Evolutionary conservation across 2,797 vertebrate species (phyloP).

Genomic region (Crax fasciolata): DNA sequence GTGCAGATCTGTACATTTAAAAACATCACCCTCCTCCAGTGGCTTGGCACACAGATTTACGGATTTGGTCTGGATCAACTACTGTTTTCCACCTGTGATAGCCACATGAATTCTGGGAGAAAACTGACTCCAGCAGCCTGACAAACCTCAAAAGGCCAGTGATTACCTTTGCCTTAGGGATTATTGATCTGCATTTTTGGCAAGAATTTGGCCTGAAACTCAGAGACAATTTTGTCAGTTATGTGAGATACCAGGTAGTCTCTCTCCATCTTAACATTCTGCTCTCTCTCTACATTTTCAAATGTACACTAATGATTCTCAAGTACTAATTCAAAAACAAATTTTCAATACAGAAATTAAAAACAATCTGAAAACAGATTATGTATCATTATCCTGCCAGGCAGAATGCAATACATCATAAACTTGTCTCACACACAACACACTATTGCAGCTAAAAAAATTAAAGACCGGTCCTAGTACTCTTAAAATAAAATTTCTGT

Average conservation of each 20-base stretch:
- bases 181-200: not conserved
- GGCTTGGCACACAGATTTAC: not conserved
- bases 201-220: not conserved
- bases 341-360: constrained; percentile 42
- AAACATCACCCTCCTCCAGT: not conserved
- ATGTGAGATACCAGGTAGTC: not conserved
- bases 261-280: not conserved
- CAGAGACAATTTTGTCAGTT: not conserved
- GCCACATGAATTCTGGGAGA: not conserved
- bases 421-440: not conserved
- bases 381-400: constrained; percentile 9
- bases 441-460: constrained; percentile 16
- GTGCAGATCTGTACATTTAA: not conserved
- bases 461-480: not conserved
- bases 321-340: constrained; percentile 34
- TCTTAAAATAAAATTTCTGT: constrained; percentile 38
- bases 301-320: not conserved
- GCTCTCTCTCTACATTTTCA: not conserved
- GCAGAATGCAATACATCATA: not conserved
- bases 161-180: not conserved
- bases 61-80: not conserved
- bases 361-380: constrained; percentile 51
- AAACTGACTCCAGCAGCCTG: not conserved
- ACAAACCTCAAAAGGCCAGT: not conserved
- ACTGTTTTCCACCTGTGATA: not conserved